Evolutionary conservation across 2,113 vertebrate genomes (phyloP).

Genomic region (Cavia porcellus): DNA sequence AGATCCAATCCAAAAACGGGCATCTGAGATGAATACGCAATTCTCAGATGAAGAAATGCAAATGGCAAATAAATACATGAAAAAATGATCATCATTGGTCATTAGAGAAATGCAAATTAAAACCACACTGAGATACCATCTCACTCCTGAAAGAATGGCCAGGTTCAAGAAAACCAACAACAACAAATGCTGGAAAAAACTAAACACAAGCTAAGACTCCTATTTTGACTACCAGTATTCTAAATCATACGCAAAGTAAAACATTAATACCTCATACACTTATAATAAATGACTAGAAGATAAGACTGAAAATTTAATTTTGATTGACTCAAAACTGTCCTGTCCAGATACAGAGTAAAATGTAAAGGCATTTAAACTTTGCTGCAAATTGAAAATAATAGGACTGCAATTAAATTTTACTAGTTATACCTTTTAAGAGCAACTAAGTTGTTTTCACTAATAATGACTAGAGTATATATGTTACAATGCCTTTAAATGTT

Average conservation of each 20-base stretch:
- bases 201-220: not conserved
- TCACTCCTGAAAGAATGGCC: no score
- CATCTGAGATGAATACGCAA: no score
- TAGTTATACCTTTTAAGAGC: not conserved
- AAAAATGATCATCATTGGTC: no score
- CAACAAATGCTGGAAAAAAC: constrained; percentile 46
- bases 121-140: no score
- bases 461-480: not conserved
- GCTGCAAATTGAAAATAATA: not conserved
- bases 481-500: not conserved
- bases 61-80: no score
- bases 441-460: not conserved
- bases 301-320: constrained; percentile 17
- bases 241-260: not conserved
- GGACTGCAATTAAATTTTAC: not conserved
- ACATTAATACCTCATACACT: not conserved
- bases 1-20: no score
- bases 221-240: constrained; percentile 58
- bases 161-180: no score
- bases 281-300: not conserved
- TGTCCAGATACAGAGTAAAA: not conserved
- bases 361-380: not conserved
- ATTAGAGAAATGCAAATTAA: no score
- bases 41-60: no score
- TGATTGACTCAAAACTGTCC: constrained; percentile 1